Evolutionary conservation across 2,888 invertebrate species (phyloP), one percentile per base, ranked within the genome.

Genomic region (Ichneumon xanthorius): DNA sequence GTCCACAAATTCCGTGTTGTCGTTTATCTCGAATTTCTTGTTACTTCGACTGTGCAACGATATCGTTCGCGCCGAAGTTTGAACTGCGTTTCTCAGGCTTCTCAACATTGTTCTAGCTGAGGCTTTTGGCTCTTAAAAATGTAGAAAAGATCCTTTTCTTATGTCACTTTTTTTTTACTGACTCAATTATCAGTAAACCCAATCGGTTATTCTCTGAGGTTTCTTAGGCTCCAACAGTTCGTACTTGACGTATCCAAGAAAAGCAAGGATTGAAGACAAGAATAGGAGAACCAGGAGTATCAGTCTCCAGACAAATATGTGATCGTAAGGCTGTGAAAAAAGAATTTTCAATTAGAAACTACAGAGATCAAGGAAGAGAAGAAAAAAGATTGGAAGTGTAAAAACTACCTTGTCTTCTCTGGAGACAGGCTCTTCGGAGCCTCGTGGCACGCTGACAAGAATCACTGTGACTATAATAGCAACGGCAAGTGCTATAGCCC

Each of bases 1-100:
- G 88, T 95, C 95, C 86, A 97, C 95, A 93, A 97, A 97, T 88
- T 97, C 97, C 84, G 96, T 96, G 91, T 97, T 96, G 93, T 96
- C 96, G 91, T 96, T 96, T 88, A 97, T 96, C 63, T 93, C 91
- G 70, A 93, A 94, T 70, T 89, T 92, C 72, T 92, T 93, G 73
- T 91, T 89, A 37, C 88, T 91, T 45, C 88, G 87, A 72, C 90
- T 89, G 3, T 90, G 84, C 14, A 92, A 81, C 19, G 92, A 92
- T 79, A 94, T 90, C 19, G 88, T 84, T 19, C 93, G 90, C n/a
- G 81, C 76, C 45, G 92, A 86, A n/a, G 81, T 65, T 4, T 87
- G 86, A 6, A 90, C 45, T 0, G 90, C 65, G 14, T 84, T 91
- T 84, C 80, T 90, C 40, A 92, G 83, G 71, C 87, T 88, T 33